Conservation (phyloP, 2,797 vertebrate species). For the Molothrus ater region DNA sequence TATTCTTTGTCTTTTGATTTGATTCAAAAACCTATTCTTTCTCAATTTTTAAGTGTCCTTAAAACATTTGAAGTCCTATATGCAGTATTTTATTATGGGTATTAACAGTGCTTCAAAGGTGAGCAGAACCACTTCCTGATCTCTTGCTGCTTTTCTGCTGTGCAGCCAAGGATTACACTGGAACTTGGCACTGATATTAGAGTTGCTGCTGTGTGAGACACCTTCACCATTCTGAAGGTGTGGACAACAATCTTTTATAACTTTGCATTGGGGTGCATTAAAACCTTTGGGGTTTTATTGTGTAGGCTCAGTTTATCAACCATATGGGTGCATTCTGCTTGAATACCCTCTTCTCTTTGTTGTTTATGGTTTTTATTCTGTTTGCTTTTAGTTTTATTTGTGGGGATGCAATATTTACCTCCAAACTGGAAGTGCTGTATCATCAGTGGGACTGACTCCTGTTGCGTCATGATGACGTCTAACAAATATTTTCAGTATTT, state of each 20-base stretch:
- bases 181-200: neutral
- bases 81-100: neutral
- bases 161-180: neutral
- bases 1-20: neutral
- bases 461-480: neutral
- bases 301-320: neutral
- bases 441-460: neutral
- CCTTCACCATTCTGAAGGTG: neutral
- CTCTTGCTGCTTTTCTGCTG: neutral
- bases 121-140: neutral
- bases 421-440: neutral
- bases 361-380: neutral
- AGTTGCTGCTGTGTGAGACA: neutral
- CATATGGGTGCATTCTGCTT: neutral
- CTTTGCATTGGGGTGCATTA: neutral
- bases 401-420: neutral
- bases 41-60: neutral
- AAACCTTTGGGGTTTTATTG: fast-evolving
- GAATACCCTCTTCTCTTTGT: neutral
- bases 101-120: neutral
- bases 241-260: neutral
- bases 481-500: neutral
- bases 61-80: neutral
- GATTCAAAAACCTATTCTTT: neutral
- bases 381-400: neutral